Conservation (phyloP, 2,113 vertebrate species). For the Albula glossodonta region DNA sequence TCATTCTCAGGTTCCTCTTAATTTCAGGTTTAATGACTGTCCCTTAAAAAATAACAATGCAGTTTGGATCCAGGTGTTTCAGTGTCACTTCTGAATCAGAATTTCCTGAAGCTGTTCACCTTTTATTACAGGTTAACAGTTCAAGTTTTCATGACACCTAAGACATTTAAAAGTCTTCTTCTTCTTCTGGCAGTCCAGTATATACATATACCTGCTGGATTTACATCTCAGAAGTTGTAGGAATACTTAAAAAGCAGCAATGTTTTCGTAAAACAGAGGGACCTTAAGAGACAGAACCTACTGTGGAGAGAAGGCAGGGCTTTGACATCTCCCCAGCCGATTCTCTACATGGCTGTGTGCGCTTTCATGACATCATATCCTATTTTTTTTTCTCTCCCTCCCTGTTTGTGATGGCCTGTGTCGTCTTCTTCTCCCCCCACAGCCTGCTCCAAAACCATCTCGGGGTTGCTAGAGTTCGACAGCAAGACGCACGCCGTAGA, state of each 20-base stretch:
- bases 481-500: constrained; percentile 95
- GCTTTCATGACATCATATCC: not conserved
- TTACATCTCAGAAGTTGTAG: not conserved
- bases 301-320: not conserved
- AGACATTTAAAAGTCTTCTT: not conserved
- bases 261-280: not conserved
- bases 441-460: constrained; percentile 95
- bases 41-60: not conserved
- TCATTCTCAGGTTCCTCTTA: not conserved
- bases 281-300: not conserved
- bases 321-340: not conserved
- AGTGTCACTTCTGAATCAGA: not conserved
- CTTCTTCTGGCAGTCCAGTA: no score
- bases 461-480: constrained; percentile 92
- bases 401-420: no score
- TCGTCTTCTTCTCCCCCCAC: constrained; percentile 39
- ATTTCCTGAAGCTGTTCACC: not conserved
- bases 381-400: not conserved
- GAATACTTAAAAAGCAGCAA: not conserved
- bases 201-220: not conserved
- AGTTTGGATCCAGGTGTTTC: not conserved
- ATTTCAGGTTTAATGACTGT: not conserved
- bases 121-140: not conserved
- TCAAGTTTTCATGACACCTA: not conserved
- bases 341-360: not conserved